These are phyloP conservation scores for Cherax quadricarinatus DNA, from an alignment of 1,140 invertebrate genomes.

Conservation along the genomic window DNA sequence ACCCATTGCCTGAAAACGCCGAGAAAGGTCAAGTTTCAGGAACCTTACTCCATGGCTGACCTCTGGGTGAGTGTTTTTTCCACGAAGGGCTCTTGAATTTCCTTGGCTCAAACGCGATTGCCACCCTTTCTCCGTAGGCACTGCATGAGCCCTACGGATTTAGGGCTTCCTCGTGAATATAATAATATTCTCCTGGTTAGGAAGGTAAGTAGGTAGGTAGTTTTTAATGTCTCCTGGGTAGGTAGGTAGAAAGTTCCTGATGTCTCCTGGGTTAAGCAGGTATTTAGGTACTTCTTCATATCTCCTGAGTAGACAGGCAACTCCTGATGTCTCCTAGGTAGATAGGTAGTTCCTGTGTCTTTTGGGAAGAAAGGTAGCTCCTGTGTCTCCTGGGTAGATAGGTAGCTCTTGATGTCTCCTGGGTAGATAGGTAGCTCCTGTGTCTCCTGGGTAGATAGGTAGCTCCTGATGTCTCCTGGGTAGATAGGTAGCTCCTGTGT, in stretches of 20 bases:
- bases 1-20: conserved; percentile 56
- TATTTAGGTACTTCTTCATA: background rate
- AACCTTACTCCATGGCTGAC: conserved; percentile 44
- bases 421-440: too few relatives aligned
- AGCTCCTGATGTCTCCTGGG: background rate
- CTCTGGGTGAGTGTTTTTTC: conserved; percentile 45
- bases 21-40: conserved; percentile 35
- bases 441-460: too few relatives aligned
- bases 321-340: background rate
- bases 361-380: too few relatives aligned
- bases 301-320: background rate
- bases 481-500: background rate
- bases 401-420: background rate
- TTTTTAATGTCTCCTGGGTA: too few relatives aligned
- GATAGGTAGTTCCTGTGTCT: too few relatives aligned
- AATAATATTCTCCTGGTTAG: too few relatives aligned
- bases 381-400: background rate
- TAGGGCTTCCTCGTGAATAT: too few relatives aligned
- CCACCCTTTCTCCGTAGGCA: too few relatives aligned
- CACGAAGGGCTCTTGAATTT: too few relatives aligned
- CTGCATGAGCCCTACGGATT: too few relatives aligned
- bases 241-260: too few relatives aligned
- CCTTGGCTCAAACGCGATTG: too few relatives aligned
- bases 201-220: background rate
- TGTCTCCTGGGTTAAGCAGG: background rate